Evolutionary conservation across 2,113 vertebrate species (phyloP).

Genomic region (Upupa epops): DNA sequence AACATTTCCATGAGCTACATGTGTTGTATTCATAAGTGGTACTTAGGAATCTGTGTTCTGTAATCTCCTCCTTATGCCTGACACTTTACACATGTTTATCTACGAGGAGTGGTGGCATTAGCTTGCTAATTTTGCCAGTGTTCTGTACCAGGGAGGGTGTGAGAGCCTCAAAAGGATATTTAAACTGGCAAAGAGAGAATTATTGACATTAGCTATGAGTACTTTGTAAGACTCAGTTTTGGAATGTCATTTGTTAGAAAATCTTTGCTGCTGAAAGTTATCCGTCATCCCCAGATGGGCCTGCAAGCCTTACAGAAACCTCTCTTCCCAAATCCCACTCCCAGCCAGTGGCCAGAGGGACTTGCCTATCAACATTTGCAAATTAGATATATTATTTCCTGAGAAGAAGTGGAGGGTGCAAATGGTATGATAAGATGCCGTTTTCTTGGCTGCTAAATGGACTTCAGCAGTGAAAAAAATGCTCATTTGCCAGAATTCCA

Average conservation of each 20-base stretch:
- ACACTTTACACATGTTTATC: conserved; percentile 67
- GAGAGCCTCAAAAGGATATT: conserved; percentile 49
- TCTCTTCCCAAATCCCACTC: background rate
- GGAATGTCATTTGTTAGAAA: conserved; percentile 59
- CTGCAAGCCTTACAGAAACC: background rate
- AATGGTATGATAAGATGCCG: background rate
- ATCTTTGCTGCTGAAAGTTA: conserved; percentile 62
- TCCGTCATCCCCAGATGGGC: conserved; percentile 36
- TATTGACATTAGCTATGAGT: conserved; percentile 62
- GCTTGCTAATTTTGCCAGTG: conserved; percentile 60
- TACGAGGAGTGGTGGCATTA: conserved; percentile 59
- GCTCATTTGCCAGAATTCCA: background rate
- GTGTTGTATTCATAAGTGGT: conserved; percentile 67
- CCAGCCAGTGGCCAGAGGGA: background rate
- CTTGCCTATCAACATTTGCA: background rate
- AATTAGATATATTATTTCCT: conserved; percentile 14
- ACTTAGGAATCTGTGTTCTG: conserved; percentile 62
- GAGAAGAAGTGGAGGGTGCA: conserved; percentile 1
- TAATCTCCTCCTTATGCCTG: conserved; percentile 72
- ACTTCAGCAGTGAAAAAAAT: conserved; percentile 1
- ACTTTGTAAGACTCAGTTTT: conserved; percentile 50
- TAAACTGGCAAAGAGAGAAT: conserved; percentile 59
- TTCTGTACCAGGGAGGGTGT: conserved; percentile 28
- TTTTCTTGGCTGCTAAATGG: conserved; percentile 1
- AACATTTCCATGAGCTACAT: conserved; percentile 57